Conservation (phyloP, 2,797 vertebrate genomes). For the Erithacus rubecula region DNA sequence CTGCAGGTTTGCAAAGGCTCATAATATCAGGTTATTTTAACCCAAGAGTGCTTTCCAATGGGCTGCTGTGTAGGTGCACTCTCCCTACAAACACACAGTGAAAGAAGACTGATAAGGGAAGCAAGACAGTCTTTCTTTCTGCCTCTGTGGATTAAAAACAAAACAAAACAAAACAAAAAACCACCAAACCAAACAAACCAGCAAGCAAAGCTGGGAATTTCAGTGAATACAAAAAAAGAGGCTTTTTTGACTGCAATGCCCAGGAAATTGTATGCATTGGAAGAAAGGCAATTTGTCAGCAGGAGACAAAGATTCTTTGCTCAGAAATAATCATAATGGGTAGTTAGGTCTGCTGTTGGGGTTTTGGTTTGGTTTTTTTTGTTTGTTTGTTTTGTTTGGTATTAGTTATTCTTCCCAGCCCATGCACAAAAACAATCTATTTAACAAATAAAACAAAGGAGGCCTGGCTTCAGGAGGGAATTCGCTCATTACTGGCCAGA, state of each 20-base stretch:
- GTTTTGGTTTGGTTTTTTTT: background rate
- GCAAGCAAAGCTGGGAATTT: background rate
- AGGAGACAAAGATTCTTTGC: slow-evolving; percentile 39
- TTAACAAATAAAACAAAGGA: slow-evolving; percentile 13
- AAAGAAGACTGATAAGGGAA: background rate
- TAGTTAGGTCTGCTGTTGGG: slow-evolving; percentile 4
- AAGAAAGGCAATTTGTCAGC: slow-evolving; percentile 65
- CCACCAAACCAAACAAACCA: background rate
- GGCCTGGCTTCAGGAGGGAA: background rate
- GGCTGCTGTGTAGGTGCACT: background rate
- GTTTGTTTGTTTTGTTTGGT: background rate
- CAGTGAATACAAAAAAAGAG: background rate
- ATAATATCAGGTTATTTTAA: background rate
- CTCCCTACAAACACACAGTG: background rate
- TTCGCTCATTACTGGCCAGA: background rate
- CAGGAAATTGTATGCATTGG: slow-evolving; percentile 25
- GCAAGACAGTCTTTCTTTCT: background rate
- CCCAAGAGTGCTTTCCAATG: background rate
- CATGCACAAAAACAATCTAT: background rate
- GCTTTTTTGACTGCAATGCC: background rate
- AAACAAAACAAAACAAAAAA: background rate
- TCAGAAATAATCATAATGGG: slow-evolving; percentile 64
- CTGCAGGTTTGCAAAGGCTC: background rate
- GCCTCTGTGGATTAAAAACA: background rate
- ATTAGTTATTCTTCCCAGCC: slow-evolving; percentile 55